These are phyloP conservation scores for Acrocephalus kingi DNA, from an alignment of 2,113 vertebrate species.

Conservation along the genomic window DNA sequence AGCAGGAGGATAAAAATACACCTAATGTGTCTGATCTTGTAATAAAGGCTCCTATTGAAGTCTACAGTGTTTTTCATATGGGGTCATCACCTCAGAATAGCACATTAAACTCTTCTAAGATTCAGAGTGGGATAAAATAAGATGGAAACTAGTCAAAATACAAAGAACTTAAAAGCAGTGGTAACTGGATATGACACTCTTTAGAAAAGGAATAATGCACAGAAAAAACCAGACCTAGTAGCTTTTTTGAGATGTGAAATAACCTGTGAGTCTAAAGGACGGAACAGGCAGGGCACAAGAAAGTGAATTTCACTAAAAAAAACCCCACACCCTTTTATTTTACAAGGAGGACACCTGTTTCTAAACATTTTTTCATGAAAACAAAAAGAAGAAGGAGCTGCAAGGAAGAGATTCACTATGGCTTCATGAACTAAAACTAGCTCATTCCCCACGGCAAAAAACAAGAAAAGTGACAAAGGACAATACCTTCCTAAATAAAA, in stretches of 20 bases:
- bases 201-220: neutral
- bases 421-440: neutral
- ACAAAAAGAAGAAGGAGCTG: neutral
- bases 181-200: neutral
- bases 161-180: neutral
- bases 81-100: neutral
- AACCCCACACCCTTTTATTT: rapidly evolving
- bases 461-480: neutral
- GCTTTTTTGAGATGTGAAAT: neutral
- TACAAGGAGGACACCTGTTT: neutral
- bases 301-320: neutral
- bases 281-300: neutral
- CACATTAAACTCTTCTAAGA: neutral
- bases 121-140: neutral
- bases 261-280: neutral
- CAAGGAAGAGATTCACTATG: neutral
- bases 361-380: neutral
- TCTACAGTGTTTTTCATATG: neutral
- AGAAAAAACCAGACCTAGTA: neutral
- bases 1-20: neutral
- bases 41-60: neutral
- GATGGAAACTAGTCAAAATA: neutral
- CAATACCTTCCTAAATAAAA: neutral
- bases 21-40: neutral
- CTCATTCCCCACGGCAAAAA: neutral